A percentile compares a stretch with the other conserved stretches of the same genome.
Evolutionary conservation across 1,140 invertebrate genomes (phyloP).

Genomic region (Drosophila albomicans): DNA sequence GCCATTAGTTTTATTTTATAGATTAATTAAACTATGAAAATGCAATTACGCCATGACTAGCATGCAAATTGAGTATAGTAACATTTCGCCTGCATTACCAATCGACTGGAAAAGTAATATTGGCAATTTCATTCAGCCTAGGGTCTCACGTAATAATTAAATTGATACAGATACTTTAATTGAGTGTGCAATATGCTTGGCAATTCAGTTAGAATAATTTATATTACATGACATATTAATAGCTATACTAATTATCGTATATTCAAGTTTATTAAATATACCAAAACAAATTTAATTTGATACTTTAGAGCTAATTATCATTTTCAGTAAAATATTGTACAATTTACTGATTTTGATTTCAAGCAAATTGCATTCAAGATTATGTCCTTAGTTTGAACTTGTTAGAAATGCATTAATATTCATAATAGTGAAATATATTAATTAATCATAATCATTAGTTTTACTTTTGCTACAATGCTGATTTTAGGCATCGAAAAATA

Average conservation of each 20-base stretch:
- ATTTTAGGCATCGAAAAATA: no score
- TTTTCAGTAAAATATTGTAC: neutral
- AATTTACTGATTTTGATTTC: neutral
- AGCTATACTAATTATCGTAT: no score
- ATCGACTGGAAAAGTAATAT: neutral
- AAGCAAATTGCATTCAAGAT: no score
- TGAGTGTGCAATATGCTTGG: no score
- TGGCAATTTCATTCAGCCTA: neutral
- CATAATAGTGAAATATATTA: no score
- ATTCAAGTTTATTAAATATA: no score
- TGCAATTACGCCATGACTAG: neutral
- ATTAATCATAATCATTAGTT: no score
- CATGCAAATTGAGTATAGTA: neutral
- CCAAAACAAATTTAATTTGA: neutral
- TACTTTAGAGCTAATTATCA: neutral
- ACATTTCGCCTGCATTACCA: neutral
- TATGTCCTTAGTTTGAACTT: no score
- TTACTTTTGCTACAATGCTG: no score
- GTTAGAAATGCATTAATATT: no score
- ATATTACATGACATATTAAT: neutral
- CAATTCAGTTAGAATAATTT: no score
- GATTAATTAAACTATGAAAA: slow-evolving; percentile 13
- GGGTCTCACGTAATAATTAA: neutral
- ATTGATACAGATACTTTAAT: neutral
- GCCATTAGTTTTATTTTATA: slow-evolving; percentile 12